phyloP scores from a whole-genome alignment of 2,888 invertebrate species.

The Lacanobia oleracea region DNA sequence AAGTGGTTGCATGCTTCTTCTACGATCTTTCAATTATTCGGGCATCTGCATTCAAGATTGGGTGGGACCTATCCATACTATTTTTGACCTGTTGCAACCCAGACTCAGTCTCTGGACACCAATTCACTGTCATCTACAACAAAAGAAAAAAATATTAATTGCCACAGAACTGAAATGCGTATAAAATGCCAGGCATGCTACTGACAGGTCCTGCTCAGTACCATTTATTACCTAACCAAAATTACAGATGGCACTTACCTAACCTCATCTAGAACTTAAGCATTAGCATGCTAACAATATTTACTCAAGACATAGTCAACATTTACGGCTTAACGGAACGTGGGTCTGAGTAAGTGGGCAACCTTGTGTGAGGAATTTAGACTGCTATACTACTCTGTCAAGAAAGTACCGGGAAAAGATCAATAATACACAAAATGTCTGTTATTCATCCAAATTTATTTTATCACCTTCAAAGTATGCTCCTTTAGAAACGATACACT shows the following conservation, averaged over 20 bases:
- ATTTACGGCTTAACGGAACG: slow-evolving; percentile 22
- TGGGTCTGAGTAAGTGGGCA: background rate
- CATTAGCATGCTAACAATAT: slow-evolving; percentile 31
- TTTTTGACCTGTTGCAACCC: background rate
- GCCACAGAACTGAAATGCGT: too few species aligned
- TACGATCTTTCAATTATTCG: too few species aligned
- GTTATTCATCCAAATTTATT: too few species aligned
- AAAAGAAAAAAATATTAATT: too few species aligned
- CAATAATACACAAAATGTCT: too few species aligned
- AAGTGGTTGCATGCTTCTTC: too few species aligned
- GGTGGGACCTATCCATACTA: background rate
- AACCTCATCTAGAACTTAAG: slow-evolving; percentile 14
- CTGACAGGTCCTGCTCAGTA: background rate
- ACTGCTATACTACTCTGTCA: too few species aligned
- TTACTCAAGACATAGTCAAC: slow-evolving; percentile 39
- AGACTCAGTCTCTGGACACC: background rate
- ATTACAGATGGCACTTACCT: background rate
- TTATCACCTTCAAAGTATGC: too few species aligned
- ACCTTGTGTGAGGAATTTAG: background rate
- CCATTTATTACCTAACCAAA: background rate
- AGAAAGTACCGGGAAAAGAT: too few species aligned
- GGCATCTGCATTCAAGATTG: background rate
- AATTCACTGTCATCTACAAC: too few species aligned
- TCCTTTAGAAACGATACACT: too few species aligned
- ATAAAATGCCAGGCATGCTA: too few species aligned